Conservation (phyloP, 2,888 invertebrate genomes). For the Hecatera dysodea region DNA sequence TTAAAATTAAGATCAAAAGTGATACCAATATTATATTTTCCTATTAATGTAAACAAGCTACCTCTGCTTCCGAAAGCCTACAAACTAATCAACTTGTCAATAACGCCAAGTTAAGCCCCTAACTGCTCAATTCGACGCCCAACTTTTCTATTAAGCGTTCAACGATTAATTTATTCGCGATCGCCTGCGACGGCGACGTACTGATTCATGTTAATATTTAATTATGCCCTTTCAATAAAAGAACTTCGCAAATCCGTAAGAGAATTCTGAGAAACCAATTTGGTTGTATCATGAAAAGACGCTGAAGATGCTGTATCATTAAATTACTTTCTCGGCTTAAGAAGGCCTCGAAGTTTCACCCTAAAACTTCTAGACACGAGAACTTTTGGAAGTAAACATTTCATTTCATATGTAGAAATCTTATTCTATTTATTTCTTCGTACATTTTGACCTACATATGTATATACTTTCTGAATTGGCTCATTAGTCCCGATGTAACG, state of each 20-base stretch:
- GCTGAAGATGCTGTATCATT: slow-evolving; percentile 46
- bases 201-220: slow-evolving; percentile 32
- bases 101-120: background rate
- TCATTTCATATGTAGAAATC: slow-evolving; percentile 22
- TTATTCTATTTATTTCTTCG: slow-evolving; percentile 30
- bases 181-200: background rate
- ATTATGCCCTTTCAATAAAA: slow-evolving; percentile 36
- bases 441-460: slow-evolving; percentile 43
- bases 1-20: background rate
- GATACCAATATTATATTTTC: background rate
- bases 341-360: slow-evolving; percentile 37
- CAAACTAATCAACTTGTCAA: slow-evolving; percentile 9
- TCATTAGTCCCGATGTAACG: slow-evolving; percentile 17
- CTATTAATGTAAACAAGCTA: background rate
- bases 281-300: slow-evolving; percentile 30
- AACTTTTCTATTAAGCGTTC: slow-evolving; percentile 35
- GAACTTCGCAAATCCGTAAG: slow-evolving; percentile 27
- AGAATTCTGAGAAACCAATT: slow-evolving; percentile 47
- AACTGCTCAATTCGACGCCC: slow-evolving; percentile 8
- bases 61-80: background rate
- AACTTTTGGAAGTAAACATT: slow-evolving; percentile 48
- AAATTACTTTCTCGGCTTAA: slow-evolving; percentile 49
- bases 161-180: slow-evolving; percentile 37
- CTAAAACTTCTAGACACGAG: slow-evolving; percentile 23
- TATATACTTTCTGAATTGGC: slow-evolving; percentile 23